Evolutionary conservation across 2,888 invertebrate genomes (phyloP).

Genomic region (Drosophila basisetae): DNA sequence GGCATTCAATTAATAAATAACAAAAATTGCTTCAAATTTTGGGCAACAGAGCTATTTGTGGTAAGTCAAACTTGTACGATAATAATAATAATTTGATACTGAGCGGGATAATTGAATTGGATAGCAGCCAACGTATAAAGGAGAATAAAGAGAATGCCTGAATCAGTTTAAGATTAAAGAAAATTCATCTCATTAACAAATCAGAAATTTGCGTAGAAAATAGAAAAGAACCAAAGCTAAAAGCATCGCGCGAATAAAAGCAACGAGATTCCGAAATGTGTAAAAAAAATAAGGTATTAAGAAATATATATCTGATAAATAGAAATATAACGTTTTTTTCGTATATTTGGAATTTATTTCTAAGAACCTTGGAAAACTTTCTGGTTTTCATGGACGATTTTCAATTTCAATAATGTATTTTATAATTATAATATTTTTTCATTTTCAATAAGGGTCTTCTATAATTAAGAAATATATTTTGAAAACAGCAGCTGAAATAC

Average conservation of each 20-base stretch:
- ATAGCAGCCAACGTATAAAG: neutral
- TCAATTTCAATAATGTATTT: neutral
- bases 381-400: neutral
- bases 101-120: neutral
- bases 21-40: slow-evolving; percentile 5
- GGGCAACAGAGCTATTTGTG: neutral
- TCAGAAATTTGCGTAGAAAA: neutral
- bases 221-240: neutral
- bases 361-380: accelerated
- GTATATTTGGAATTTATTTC: neutral
- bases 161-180: neutral
- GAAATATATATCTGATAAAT: neutral
- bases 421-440: too few relatives aligned
- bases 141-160: too few relatives aligned
- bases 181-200: neutral
- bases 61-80: neutral
- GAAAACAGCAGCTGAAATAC: neutral
- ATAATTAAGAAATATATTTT: neutral
- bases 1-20: slow-evolving; percentile 39
- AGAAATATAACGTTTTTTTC: neutral
- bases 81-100: neutral
- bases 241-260: neutral
- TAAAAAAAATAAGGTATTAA: neutral
- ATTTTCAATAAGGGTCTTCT: neutral
- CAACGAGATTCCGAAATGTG: neutral